These are phyloP conservation scores for Semnornis frantzii DNA, from an alignment of 2,113 vertebrate species.

Conservation along the genomic window DNA sequence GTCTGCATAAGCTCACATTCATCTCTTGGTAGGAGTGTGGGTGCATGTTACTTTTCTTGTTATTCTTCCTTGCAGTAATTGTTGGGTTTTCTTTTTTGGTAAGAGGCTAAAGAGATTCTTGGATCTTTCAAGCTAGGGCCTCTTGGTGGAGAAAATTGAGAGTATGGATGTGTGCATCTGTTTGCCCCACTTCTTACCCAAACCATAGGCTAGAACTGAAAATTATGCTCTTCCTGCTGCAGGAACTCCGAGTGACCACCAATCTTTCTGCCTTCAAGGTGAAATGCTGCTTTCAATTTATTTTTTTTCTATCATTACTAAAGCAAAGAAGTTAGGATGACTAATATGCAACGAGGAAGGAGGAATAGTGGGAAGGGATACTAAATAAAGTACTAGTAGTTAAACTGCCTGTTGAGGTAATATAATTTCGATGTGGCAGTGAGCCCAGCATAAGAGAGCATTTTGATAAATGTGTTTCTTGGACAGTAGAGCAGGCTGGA, in stretches of 20 bases:
- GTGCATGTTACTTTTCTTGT: neutral
- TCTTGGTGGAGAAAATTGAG: neutral
- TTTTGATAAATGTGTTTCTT: slow-evolving; percentile 3
- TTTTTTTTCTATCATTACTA: neutral
- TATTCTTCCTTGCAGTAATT: neutral
- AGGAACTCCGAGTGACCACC: neutral
- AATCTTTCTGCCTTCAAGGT: neutral
- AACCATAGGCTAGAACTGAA: neutral
- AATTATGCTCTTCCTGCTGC: neutral
- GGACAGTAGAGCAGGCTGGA: neutral
- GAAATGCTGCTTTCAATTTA: neutral
- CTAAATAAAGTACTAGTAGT: neutral
- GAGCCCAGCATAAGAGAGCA: neutral
- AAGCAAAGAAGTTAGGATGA: neutral
- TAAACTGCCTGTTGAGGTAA: slow-evolving; percentile 38
- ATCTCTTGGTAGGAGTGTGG: neutral
- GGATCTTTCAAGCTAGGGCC: neutral
- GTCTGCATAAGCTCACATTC: neutral
- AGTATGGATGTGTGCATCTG: neutral
- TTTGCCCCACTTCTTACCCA: neutral
- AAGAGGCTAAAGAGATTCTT: neutral
- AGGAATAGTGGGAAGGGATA: neutral
- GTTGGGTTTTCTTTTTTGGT: neutral
- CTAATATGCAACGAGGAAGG: neutral
- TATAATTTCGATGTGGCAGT: neutral